phyloP scores from a whole-genome alignment of 2,797 vertebrate species.

The Nannoperca australis region DNA sequence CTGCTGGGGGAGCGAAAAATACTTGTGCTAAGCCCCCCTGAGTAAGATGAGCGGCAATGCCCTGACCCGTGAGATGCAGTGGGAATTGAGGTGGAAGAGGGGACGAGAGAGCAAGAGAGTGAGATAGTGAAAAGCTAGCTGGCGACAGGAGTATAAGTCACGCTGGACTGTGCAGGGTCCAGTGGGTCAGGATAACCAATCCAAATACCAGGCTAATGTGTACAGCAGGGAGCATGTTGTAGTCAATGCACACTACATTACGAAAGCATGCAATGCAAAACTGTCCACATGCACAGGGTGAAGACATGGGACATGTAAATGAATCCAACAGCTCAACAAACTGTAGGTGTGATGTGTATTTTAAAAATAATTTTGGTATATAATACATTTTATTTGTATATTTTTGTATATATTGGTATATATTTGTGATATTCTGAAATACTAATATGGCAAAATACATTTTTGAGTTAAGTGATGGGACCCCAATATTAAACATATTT shows the following conservation, averaged over 20 bases:
- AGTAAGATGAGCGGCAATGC: conserved; percentile 66
- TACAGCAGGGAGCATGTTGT: conserved; percentile 11
- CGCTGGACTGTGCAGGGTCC: conserved; percentile 32
- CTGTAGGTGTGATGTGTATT: not conserved
- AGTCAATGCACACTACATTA: conserved; percentile 16
- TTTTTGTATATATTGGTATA: not conserved
- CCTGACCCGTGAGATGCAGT: conserved; percentile 72
- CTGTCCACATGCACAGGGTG: not conserved
- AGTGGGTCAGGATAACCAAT: conserved; percentile 45
- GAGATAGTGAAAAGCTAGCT: conserved; percentile 54
- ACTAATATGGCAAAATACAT: too few species aligned
- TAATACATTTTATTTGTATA: too few species aligned
- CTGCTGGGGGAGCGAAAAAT: conserved; percentile 65
- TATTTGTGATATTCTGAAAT: not conserved
- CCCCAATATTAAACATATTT: not conserved
- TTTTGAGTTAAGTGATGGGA: not conserved
- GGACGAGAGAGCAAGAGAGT: conserved; percentile 40
- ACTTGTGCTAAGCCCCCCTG: conserved; percentile 61
- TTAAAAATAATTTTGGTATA: not conserved
- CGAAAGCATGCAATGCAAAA: not conserved
- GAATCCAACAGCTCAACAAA: not conserved
- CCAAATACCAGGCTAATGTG: conserved; percentile 27
- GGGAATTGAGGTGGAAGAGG: conserved; percentile 72
- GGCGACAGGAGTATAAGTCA: conserved; percentile 52
- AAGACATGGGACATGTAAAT: not conserved